Percentiles rank a stretch among this genome's conserved stretches.
phyloP scores from a whole-genome alignment of 2,113 vertebrate genomes.

The Glareola pratincola region DNA sequence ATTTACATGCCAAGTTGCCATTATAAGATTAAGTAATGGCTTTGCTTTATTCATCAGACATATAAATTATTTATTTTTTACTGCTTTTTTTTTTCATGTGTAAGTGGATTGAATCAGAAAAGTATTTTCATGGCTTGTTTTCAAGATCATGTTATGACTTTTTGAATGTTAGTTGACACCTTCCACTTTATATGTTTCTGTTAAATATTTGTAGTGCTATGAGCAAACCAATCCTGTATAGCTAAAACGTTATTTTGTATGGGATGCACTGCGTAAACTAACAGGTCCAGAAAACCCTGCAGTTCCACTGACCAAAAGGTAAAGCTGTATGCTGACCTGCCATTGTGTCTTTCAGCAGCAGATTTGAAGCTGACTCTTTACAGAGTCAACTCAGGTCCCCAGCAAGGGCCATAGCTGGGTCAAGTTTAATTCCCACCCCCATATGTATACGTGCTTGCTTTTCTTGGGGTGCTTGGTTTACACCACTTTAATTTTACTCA shows the following conservation, averaged over 20 bases:
- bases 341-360: not conserved
- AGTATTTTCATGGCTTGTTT: not conserved
- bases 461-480: not conserved
- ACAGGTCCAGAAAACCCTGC: not conserved
- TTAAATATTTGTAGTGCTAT: not conserved
- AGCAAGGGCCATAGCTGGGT: not conserved
- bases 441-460: not conserved
- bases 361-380: not conserved
- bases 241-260: not conserved
- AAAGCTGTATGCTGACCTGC: not conserved
- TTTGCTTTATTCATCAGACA: not conserved
- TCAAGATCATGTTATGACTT: fast-evolving
- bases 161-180: not conserved
- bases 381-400: not conserved
- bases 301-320: not conserved
- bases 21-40: not conserved
- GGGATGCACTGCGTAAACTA: not conserved
- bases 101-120: not conserved
- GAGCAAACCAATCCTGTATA: not conserved
- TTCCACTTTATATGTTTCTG: not conserved
- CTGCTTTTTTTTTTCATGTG: not conserved
- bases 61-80: not conserved
- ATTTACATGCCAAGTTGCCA: not conserved
- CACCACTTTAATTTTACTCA: not conserved
- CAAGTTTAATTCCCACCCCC: not conserved